These are phyloP conservation scores for Cochlearius cochlearius DNA, from an alignment of 2,113 vertebrate genomes.

Conservation along the genomic window DNA sequence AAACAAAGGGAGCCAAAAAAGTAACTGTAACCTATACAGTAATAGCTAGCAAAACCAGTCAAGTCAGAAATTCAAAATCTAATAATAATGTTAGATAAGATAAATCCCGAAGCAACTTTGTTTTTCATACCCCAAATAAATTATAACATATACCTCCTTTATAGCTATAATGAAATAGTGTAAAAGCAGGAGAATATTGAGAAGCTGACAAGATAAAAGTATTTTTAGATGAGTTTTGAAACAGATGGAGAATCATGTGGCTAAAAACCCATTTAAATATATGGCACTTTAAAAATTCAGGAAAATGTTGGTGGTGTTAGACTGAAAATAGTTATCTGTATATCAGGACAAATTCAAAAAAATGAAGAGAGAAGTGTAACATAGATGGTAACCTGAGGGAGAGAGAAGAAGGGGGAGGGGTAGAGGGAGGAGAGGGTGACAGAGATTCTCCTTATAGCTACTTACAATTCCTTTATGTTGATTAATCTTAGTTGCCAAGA, in stretches of 20 bases:
- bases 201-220: neutral
- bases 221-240: constrained; percentile 23
- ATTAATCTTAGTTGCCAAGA: neutral
- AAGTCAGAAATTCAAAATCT: neutral
- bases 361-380: neutral
- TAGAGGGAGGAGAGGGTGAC: rapidly evolving
- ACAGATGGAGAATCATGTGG: constrained; percentile 6
- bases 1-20: neutral
- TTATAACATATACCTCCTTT: neutral
- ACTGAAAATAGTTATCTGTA: neutral
- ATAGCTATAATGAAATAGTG: neutral
- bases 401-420: neutral
- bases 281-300: neutral
- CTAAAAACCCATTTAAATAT: neutral
- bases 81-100: neutral
- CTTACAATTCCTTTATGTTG: neutral
- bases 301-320: constrained; percentile 1
- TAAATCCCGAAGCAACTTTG: neutral
- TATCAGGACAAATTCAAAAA: neutral
- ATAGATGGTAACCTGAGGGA: neutral
- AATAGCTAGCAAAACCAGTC: neutral
- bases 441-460: neutral
- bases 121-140: neutral
- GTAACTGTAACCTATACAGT: neutral
- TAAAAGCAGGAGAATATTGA: neutral